These are phyloP conservation scores for Lathronympha strigana DNA, from an alignment of 2,888 invertebrate genomes.

Conservation along the genomic window DNA sequence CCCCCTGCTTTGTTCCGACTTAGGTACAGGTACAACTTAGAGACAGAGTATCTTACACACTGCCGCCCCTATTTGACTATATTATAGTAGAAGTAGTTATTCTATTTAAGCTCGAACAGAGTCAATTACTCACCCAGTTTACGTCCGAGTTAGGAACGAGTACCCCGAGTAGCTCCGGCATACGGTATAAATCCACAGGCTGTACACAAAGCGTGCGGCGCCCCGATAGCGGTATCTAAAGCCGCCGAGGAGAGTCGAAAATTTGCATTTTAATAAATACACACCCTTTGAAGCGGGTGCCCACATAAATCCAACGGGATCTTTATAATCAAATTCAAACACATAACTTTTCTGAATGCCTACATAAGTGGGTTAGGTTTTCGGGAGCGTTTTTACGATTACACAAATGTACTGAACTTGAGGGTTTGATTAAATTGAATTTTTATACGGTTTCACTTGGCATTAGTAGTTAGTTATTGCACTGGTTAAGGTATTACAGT, in stretches of 20 bases:
- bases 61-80: background rate
- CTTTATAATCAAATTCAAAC: constrained; percentile 83
- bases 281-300: constrained; percentile 78
- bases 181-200: constrained; percentile 81
- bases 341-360: constrained; percentile 64
- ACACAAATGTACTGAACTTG: background rate
- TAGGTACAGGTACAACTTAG: no score
- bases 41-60: background rate
- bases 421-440: background rate
- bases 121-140: background rate
- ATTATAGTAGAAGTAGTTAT: no score
- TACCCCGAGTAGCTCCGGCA: constrained; percentile 59
- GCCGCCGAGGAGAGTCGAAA: constrained; percentile 73
- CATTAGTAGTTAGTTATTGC: no score
- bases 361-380: constrained; percentile 30
- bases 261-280: constrained; percentile 85
- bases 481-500: no score
- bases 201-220: constrained; percentile 80
- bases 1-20: no score
- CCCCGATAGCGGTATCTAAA: constrained; percentile 80
- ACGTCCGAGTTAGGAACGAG: constrained; percentile 48
- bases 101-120: background rate
- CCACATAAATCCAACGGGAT: constrained; percentile 78
- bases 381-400: constrained; percentile 9
- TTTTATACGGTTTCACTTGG: no score